Base-by-base conservation (phyloP, 2,113 vertebrate species). In the Irena cyanogastra region DNA sequence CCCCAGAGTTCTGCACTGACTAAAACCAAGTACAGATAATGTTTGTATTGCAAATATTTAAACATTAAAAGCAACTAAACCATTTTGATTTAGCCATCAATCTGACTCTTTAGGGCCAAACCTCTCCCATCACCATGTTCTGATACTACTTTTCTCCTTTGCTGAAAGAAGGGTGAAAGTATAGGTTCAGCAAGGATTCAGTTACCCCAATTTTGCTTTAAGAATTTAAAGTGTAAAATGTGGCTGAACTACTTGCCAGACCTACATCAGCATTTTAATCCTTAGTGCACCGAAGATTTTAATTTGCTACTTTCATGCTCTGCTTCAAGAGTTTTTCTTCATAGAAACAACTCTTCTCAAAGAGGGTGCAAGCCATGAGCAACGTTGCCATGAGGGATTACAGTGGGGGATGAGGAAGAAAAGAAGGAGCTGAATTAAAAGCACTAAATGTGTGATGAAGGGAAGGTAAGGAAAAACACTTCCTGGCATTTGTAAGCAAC, bases 1-100 rank as follows among this genome's bases (percentile, higher is more conserved):
- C n/a, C n/a, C n/a, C 10, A 47, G 26, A 72, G 14, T 14, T 84
- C 60, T 56, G 17, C 33, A 19, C 3, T 0, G 1, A 41, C 2
- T 30, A 12, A 75, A 94, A 63, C 2, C 21, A 87, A 72, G 8
- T 14, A 64, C 19, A 72, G 13, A 23, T 53, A 39, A 60, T 35
- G 45, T 30, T 33, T 52, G 13, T 13, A 2, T 71, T 82, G 71
- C 39, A 63, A 76, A 30, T 68, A 71, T 33, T 87, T 87, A 64
- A 52, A 39, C 24, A 81, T 42, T n/a, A 75, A 86, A 86, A 66
- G 11, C 13, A 77, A 47, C 11, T 22, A 76, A 85, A 80, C 5
- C 1, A 45, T 59, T 91, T 71, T 66, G 9, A 53, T 89, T 54
- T 54, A 59, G 35, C 31, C 17, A 42, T 54, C 7, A 77, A 22